Evolutionary conservation across 2,888 invertebrate species (phyloP).

Genomic region (Petrolisthes manimaculis): DNA sequence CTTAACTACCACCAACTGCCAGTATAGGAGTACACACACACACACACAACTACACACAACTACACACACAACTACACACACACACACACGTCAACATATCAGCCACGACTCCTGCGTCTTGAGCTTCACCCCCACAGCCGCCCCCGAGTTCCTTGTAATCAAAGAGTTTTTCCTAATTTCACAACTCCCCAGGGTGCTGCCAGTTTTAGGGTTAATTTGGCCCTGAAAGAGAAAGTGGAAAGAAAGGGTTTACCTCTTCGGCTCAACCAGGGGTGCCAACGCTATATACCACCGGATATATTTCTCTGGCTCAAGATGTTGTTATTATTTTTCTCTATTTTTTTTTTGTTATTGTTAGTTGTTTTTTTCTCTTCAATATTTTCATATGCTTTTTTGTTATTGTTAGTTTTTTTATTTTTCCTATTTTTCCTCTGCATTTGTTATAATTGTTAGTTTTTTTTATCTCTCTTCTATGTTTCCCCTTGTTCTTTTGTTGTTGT

Average conservation of each 20-base stretch:
- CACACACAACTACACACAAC: not conserved
- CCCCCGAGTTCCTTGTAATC: slow-evolving; percentile 54
- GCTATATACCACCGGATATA: not conserved
- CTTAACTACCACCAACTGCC: not conserved
- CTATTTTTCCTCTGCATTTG: not conserved
- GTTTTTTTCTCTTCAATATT: too few species aligned
- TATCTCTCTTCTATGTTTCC: not conserved
- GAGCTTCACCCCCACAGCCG: slow-evolving; percentile 4
- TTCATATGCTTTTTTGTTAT: too few species aligned
- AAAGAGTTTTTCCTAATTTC: slow-evolving; percentile 60
- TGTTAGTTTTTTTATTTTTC: too few species aligned
- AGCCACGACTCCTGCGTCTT: not conserved
- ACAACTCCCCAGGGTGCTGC: slow-evolving; percentile 56
- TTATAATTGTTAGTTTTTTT: not conserved
- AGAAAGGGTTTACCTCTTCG: slow-evolving; percentile 37
- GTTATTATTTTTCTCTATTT: too few species aligned
- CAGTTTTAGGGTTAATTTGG: slow-evolving; percentile 60
- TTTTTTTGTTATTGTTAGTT: too few species aligned
- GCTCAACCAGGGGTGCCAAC: slow-evolving; percentile 28
- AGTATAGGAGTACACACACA: not conserved
- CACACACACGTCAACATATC: not conserved
- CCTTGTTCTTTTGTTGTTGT: not conserved
- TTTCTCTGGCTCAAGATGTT: too few species aligned
- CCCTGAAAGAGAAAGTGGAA: slow-evolving; percentile 46
- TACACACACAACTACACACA: not conserved